phyloP scores from a whole-genome alignment of 2,888 invertebrate species.

The Thera britannica region DNA sequence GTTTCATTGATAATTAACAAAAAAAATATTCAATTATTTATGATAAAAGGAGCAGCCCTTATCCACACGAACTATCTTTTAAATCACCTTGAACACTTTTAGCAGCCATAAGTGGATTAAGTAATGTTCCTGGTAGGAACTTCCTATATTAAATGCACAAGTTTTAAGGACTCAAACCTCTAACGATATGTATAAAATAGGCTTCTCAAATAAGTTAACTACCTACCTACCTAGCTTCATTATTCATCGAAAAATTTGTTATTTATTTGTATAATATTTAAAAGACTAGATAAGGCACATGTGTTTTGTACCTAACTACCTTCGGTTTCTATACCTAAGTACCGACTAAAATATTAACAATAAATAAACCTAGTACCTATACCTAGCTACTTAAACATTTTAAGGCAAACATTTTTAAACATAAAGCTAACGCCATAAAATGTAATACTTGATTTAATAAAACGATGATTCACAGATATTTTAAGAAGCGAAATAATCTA shows the following conservation, averaged over 20 bases:
- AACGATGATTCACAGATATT: background rate
- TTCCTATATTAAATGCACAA: background rate
- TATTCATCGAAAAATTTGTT: background rate
- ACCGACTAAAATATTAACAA: background rate
- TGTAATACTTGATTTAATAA: background rate
- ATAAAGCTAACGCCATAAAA: background rate
- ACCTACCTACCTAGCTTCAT: background rate
- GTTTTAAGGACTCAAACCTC: background rate
- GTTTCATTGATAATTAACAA: too few relatives aligned
- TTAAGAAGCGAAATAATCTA: too few relatives aligned
- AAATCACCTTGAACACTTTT: background rate
- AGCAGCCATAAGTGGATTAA: too few relatives aligned
- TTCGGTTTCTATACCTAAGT: background rate
- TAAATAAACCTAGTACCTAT: background rate
- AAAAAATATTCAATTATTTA: too few relatives aligned
- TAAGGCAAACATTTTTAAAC: conserved; percentile 5
- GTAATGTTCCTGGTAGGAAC: background rate
- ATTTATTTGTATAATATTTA: background rate
- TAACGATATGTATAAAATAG: background rate
- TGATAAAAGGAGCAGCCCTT: background rate
- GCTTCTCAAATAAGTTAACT: background rate
- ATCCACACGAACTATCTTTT: background rate
- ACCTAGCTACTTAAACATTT: background rate
- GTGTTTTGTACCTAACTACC: conserved; percentile 2
- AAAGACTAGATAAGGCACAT: conserved; percentile 14